Percentiles rank a stretch among this genome's conserved stretches.
Conservation (phyloP, 1,140 invertebrate genomes). For the Ridgeia piscesae region DNA sequence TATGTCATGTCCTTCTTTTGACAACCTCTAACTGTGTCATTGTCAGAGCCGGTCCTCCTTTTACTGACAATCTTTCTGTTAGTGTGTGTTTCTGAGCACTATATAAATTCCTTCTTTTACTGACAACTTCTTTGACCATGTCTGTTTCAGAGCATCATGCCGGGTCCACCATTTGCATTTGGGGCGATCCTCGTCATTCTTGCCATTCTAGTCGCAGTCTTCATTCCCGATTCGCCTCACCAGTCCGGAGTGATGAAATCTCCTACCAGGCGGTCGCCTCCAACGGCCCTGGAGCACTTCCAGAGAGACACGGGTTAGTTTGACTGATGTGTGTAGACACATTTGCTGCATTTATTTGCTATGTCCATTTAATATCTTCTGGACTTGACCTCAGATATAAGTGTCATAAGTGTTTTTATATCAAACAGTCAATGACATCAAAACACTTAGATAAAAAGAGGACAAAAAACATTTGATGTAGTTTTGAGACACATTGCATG, state of each 20-base stretch:
- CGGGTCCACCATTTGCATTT: constrained; percentile 99
- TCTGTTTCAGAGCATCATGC: constrained; percentile 72
- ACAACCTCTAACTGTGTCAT: not conserved
- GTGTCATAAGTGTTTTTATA: too few species aligned
- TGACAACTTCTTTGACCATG: not conserved
- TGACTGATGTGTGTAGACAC: too few species aligned
- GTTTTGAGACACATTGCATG: too few species aligned
- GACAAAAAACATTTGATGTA: too few species aligned
- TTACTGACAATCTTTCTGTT: not conserved
- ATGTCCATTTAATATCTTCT: too few species aligned
- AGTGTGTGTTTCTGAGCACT: constrained; percentile 63
- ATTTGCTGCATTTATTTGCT: too few species aligned
- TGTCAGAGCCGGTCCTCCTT: constrained; percentile 86
- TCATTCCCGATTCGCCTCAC: constrained; percentile 73
- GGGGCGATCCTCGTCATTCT: constrained; percentile 94
- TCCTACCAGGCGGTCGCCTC: constrained; percentile 18
- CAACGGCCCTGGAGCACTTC: constrained; percentile 20
- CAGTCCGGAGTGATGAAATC: constrained; percentile 14
- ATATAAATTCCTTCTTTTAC: constrained; percentile 93
- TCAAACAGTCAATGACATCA: too few species aligned
- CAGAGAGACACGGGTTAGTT: constrained; percentile 29
- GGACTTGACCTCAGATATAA: too few species aligned
- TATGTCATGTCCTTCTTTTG: constrained; percentile 97
- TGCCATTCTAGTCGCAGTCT: constrained; percentile 87
- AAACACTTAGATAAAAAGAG: too few species aligned